phyloP scores from a whole-genome alignment of 2,113 vertebrate species.

The Percina caprodes region DNA sequence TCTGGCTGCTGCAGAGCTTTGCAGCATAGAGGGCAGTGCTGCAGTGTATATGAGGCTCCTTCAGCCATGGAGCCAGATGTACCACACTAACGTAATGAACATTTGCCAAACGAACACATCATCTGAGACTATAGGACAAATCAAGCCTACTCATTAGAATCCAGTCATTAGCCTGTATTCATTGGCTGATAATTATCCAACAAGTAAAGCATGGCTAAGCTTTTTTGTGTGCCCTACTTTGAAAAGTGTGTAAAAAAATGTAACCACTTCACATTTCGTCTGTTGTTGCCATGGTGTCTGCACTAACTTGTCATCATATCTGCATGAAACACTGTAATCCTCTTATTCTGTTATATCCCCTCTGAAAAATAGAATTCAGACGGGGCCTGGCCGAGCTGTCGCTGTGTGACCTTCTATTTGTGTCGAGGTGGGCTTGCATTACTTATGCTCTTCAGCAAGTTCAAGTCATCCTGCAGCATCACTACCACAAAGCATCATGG shows the following conservation, averaged over 20 bases:
- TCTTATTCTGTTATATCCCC: constrained; percentile 32
- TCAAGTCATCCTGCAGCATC: constrained; percentile 29
- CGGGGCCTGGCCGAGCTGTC: constrained; percentile 22
- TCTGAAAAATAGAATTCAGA: constrained; percentile 8
- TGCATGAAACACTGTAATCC: constrained; percentile 44
- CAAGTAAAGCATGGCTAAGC: constrained; percentile 41
- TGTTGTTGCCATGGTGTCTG: constrained; percentile 46
- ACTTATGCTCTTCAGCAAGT: constrained; percentile 28
- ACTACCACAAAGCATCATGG: constrained; percentile 15
- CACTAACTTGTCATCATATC: constrained; percentile 48
- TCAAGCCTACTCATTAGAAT: constrained; percentile 52
- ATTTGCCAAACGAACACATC: neutral
- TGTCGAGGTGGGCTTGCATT: constrained; percentile 22
- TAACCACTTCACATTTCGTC: constrained; percentile 29
- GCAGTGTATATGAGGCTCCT: constrained; percentile 50
- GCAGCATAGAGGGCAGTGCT: constrained; percentile 61
- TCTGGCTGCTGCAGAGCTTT: constrained; percentile 63
- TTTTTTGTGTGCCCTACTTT: constrained; percentile 63
- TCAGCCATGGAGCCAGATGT: constrained; percentile 43
- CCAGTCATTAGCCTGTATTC: constrained; percentile 47
- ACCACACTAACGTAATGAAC: constrained; percentile 27
- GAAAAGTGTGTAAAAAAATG: constrained; percentile 47
- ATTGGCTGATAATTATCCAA: constrained; percentile 47
- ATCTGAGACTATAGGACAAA: constrained; percentile 24
- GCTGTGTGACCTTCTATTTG: constrained; percentile 21